Evolutionary conservation across 1,140 invertebrate species (phyloP), one percentile per base, ranked within the genome.

Genomic region (Panulirus ornatus): DNA sequence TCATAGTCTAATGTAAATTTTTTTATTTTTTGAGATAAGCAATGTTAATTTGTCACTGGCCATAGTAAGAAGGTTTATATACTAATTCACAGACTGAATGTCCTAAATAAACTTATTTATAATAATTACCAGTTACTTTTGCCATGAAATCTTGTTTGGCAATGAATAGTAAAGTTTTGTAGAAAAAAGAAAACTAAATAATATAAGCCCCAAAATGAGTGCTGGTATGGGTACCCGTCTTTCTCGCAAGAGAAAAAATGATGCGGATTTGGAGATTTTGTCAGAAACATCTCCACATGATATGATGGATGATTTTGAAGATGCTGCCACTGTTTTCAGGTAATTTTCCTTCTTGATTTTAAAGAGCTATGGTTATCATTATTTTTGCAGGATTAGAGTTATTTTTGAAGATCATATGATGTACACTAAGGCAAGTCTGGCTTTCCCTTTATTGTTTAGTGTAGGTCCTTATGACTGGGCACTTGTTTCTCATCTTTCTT

Each of bases 301-400:
- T 63, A 73, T 73, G 19, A 71, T 66, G 34, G 83, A 84, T 73
- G 83, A 84, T 42, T 84, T 84, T 44, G 38, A 84, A 73, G 83
- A 84, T 47, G 54, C 38, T 44, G 44, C 83, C 63, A 84, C 40
- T 42, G 40, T 47, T 40, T 84, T 84, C 83, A 84, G 83, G 83
- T 84, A 84, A 73, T 34, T 22, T 11, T 82, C 38, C 22, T 30
- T 82, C 14, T 11, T 47, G 14, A 47, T 5, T 6, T 47, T 47
- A 47, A 47, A 47, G 14, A 47, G 5, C 44, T 47, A 47, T 6
- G 14, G 44, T 6, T 6, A 47, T 11, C 14, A 47, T 5, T 47
- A 47, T 47, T 47, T 47, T 47, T 47, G 44, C 14, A 6, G 44
- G 44, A 47, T 11, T 47, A 47, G 14, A 47, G 44, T 47, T 47